Percentiles rank a stretch among this genome's conserved stretches.
Conservation (phyloP, 2,797 vertebrate genomes). For the Sarcophilus harrisii region DNA sequence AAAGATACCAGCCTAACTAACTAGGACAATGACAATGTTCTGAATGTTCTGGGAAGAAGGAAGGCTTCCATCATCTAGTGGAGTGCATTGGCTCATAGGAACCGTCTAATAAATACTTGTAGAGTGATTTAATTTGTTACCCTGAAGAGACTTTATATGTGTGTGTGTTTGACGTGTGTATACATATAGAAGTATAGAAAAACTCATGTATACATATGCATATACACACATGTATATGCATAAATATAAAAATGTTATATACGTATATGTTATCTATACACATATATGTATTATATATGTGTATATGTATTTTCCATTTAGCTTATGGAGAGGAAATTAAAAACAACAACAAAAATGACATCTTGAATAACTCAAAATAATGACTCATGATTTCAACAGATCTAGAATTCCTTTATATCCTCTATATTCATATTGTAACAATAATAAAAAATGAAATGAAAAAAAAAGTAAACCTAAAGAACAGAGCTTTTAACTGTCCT, state of each 20-base stretch:
- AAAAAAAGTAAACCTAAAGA: conserved; percentile 78
- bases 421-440: neutral
- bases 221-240: too few relatives aligned
- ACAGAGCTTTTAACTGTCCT: conserved; percentile 84
- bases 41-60: neutral
- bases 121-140: too few relatives aligned
- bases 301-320: neutral
- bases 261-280: too few relatives aligned
- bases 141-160: too few relatives aligned
- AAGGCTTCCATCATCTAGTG: neutral
- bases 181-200: too few relatives aligned
- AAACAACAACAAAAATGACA: conserved; percentile 28
- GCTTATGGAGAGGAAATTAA: neutral
- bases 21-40: neutral
- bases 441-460: neutral
- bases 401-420: conserved; percentile 73
- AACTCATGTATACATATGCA: too few relatives aligned
- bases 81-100: neutral
- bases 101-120: too few relatives aligned
- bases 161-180: too few relatives aligned
- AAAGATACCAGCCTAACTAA: neutral
- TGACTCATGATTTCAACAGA: conserved; percentile 77
- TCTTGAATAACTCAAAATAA: conserved; percentile 80
- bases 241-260: too few relatives aligned
- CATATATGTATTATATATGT: too few relatives aligned